Evolutionary conservation across 2,113 vertebrate genomes (phyloP).

Genomic region (Motacilla alba): DNA sequence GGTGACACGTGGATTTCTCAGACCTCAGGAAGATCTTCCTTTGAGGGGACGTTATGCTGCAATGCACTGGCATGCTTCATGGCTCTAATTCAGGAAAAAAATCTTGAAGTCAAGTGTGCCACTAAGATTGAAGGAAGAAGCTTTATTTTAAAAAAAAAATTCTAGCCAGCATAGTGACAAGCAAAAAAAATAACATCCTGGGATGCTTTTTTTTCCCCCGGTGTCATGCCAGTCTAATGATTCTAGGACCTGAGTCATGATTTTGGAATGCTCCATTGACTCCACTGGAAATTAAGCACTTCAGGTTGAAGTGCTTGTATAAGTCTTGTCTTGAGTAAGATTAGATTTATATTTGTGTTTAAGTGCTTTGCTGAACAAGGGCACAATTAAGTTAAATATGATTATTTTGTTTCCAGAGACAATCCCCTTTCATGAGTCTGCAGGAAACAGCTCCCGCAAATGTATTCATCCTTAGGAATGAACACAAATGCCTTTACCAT

Average conservation of each 20-base stretch:
- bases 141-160: not conserved
- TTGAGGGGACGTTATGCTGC: not conserved
- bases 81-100: not conserved
- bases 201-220: not conserved
- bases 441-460: not conserved
- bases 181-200: not conserved
- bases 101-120: not conserved
- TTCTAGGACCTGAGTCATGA: slow-evolving; percentile 45
- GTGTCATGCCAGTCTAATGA: slow-evolving; percentile 29
- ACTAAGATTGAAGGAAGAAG: not conserved
- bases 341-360: slow-evolving; percentile 58
- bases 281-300: slow-evolving; percentile 48
- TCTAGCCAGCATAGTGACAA: not conserved
- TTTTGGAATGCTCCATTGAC: slow-evolving; percentile 61
- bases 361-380: slow-evolving; percentile 58
- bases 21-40: not conserved
- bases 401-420: slow-evolving; percentile 45
- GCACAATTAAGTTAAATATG: slow-evolving; percentile 53
- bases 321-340: slow-evolving; percentile 46
- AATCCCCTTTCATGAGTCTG: not conserved
- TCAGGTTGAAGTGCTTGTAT: slow-evolving; percentile 46
- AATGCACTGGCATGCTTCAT: not conserved
- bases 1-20: not conserved
- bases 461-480: not conserved
- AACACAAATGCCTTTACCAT: slow-evolving; percentile 4